Evolutionary conservation across 2,888 invertebrate genomes (phyloP).

Genomic region (Microplitis manilae): DNA sequence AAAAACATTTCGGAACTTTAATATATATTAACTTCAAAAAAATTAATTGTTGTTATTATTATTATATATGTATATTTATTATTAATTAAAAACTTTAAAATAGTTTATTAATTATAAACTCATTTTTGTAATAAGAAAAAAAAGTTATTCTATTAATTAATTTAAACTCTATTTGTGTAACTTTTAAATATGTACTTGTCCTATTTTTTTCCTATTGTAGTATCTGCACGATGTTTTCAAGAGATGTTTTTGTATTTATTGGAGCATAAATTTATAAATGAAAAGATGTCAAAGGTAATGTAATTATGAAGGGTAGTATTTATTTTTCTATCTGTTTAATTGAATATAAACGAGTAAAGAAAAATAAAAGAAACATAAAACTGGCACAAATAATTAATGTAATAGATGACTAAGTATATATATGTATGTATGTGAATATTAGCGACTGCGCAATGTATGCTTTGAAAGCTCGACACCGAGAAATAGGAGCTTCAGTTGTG

Average conservation of each 20-base stretch:
- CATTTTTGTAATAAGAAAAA: not conserved
- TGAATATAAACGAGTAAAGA: not conserved
- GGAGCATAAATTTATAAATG: not conserved
- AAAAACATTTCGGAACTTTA: not conserved
- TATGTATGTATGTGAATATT: constrained; percentile 46
- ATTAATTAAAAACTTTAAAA: too few species aligned
- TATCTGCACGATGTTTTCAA: not conserved
- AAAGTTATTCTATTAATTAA: not conserved
- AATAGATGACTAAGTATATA: not conserved
- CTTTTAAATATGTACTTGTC: not conserved
- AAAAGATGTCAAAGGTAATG: not conserved
- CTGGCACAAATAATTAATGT: constrained; percentile 11
- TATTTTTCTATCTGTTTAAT: not conserved
- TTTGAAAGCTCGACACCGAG: constrained; percentile 58
- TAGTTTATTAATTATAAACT: not conserved
- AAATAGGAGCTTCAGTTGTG: constrained; percentile 64
- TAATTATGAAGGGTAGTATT: not conserved
- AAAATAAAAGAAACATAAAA: constrained; percentile 2
- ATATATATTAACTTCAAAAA: not conserved
- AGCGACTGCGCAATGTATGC: constrained; percentile 65
- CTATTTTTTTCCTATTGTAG: not conserved
- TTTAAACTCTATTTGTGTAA: not conserved
- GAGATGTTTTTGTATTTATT: not conserved
- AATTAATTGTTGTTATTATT: too few species aligned
- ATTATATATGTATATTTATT: too few species aligned